phyloP scores from a whole-genome alignment of 2,797 vertebrate species.

The Antrozous pallidus region DNA sequence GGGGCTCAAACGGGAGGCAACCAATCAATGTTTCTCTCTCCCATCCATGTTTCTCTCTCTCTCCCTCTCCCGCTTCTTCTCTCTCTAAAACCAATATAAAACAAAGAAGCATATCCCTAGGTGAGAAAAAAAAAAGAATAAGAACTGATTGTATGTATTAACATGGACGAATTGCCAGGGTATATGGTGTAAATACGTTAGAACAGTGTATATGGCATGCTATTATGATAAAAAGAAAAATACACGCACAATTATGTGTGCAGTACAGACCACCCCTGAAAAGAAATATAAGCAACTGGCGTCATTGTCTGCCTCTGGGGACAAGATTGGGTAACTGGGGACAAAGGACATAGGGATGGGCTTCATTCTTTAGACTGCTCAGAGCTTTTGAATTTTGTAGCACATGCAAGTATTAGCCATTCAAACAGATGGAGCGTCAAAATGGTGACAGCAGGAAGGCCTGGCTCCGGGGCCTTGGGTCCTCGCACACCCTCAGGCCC shows the following conservation, averaged over 20 bases:
- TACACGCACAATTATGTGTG: neutral
- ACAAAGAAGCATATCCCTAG: neutral
- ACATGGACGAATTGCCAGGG: neutral
- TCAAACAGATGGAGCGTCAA: neutral
- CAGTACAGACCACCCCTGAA: neutral
- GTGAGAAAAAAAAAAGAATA: neutral
- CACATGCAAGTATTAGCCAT: neutral
- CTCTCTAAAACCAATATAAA: neutral
- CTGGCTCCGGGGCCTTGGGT: neutral
- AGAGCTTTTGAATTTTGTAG: neutral
- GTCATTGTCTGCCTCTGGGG: no score
- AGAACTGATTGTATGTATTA: neutral
- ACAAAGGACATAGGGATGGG: fast-evolving
- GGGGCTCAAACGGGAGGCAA: neutral
- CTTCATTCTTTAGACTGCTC: neutral
- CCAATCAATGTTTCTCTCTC: neutral
- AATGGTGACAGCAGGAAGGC: neutral
- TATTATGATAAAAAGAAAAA: neutral
- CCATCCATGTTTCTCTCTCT: no score
- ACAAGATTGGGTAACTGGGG: no score
- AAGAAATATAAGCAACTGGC: neutral
- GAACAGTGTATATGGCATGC: neutral
- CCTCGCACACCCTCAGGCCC: fast-evolving
- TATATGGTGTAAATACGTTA: neutral
- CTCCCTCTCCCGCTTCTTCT: no score